A percentile compares a stretch with the other conserved stretches of the same genome.
Conservation (phyloP, 2,888 invertebrate species). For the Eupithecia exiguata region DNA sequence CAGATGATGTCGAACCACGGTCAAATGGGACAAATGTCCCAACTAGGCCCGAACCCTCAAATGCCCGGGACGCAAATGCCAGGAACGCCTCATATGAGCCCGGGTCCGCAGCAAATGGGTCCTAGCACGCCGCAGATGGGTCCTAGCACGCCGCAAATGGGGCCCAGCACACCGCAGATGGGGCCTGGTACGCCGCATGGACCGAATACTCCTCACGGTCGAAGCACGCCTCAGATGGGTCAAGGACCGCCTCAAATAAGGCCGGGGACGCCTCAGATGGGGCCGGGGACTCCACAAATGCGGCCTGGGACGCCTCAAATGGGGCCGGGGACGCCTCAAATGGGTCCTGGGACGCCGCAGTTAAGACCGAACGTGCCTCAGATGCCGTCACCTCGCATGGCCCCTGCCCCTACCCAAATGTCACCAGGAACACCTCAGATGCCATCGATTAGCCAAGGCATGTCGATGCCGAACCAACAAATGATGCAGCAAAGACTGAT, state of each 20-base stretch:
- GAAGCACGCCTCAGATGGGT: conserved; percentile 56
- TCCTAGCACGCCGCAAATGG: conserved; percentile 47
- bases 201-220: conserved; percentile 62
- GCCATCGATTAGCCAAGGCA: conserved; percentile 72
- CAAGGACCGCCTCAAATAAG: conserved; percentile 62
- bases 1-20: conserved; percentile 55
- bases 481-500: conserved; percentile 75
- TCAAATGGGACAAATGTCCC: conserved; percentile 29
- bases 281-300: conserved; percentile 67
- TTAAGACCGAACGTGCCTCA: conserved; percentile 69
- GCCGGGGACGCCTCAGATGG: conserved; percentile 66
- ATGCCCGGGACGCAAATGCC: conserved; percentile 36
- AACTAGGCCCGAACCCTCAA: conserved; percentile 32
- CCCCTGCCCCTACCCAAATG: conserved; percentile 76
- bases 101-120: conserved; percentile 44
- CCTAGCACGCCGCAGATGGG: conserved; percentile 33
- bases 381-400: conserved; percentile 76
- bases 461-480: conserved; percentile 74
- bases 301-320: conserved; percentile 47
- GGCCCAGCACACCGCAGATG: conserved; percentile 59
- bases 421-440: conserved; percentile 77
- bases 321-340: conserved; percentile 54
- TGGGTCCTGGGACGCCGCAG: conserved; percentile 61
- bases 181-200: conserved; percentile 60
- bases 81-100: conserved; percentile 33